Percentiles rank a stretch among this genome's conserved stretches.
Evolutionary conservation across 2,888 invertebrate species (phyloP).

Genomic region (Drosophila multiciliata): DNA sequence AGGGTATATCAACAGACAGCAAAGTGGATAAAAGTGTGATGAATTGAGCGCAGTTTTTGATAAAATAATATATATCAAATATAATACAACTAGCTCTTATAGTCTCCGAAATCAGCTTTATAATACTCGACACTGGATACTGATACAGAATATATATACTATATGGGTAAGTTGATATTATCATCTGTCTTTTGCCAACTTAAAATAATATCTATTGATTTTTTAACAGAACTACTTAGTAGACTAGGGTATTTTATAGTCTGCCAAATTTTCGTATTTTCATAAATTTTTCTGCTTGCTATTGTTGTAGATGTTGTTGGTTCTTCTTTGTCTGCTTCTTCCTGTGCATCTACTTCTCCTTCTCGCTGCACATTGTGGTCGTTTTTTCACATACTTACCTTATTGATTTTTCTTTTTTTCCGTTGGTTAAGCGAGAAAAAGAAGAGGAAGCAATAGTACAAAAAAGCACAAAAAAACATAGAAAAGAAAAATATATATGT

Average conservation of each 20-base stretch:
- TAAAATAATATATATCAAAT: neutral
- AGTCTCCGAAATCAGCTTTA: neutral
- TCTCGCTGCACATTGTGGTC: constrained; percentile 50
- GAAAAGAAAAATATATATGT: constrained; percentile 22
- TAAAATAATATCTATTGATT: too few species aligned
- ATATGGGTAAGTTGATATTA: neutral
- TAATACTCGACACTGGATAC: neutral
- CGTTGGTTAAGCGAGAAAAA: constrained; percentile 25
- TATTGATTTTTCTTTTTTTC: constrained; percentile 68
- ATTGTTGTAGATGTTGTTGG: constrained; percentile 13
- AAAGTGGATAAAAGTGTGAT: neutral
- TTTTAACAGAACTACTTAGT: neutral
- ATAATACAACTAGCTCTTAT: neutral
- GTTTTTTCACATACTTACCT: constrained; percentile 47
- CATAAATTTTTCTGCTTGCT: constrained; percentile 6
- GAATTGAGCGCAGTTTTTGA: neutral
- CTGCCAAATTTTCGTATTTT: neutral
- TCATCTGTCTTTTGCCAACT: neutral
- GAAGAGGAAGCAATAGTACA: constrained; percentile 26
- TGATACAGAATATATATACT: neutral
- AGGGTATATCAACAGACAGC: neutral
- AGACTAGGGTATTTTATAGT: neutral
- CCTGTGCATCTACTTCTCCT: constrained; percentile 2
- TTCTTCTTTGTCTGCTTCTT: neutral
- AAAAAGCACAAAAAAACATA: constrained; percentile 38